Percentiles rank a stretch among this genome's conserved stretches.
phyloP scores from a whole-genome alignment of 37 sponge, comb jelly and placozoan species.

The Beroe forskalii region DNA sequence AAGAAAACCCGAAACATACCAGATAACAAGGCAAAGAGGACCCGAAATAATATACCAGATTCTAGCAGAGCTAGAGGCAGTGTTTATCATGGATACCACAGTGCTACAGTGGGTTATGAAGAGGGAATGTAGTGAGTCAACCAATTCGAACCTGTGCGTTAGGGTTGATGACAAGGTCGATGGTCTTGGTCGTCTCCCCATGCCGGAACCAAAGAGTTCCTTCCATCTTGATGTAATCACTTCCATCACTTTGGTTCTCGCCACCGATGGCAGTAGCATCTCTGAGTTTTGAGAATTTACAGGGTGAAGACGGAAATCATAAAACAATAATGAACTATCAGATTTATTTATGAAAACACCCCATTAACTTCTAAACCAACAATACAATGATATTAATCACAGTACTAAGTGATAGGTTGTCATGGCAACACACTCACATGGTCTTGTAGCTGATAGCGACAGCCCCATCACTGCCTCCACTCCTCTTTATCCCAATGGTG shows the following conservation, averaged over 20 bases:
- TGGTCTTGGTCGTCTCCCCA: conserved; percentile 11
- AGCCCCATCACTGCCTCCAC: conserved; percentile 49
- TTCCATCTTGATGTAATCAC: conserved; percentile 32
- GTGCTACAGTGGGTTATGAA: too few species aligned
- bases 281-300: conserved; percentile 41
- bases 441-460: conserved; percentile 34
- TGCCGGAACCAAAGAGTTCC: conserved; percentile 49
- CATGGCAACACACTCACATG: conserved; percentile 28
- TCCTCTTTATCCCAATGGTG: conserved; percentile 6
- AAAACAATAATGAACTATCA: too few species aligned
- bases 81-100: too few species aligned
- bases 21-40: too few species aligned
- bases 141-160: not conserved
- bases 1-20: too few species aligned
- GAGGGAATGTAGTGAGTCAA: not conserved
- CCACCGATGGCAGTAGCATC: conserved; percentile 44
- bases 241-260: conserved; percentile 2
- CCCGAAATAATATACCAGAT: too few species aligned
- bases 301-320: not conserved
- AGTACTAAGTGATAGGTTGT: too few species aligned
- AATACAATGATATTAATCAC: not conserved
- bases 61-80: too few species aligned
- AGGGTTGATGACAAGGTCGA: conserved; percentile 22
- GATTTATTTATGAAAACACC: too few species aligned
- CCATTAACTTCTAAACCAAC: not conserved